Evolutionary conservation across 2,113 vertebrate genomes (phyloP), one percentile per base, ranked within the genome.

Genomic region (Carlito syrichta): DNA sequence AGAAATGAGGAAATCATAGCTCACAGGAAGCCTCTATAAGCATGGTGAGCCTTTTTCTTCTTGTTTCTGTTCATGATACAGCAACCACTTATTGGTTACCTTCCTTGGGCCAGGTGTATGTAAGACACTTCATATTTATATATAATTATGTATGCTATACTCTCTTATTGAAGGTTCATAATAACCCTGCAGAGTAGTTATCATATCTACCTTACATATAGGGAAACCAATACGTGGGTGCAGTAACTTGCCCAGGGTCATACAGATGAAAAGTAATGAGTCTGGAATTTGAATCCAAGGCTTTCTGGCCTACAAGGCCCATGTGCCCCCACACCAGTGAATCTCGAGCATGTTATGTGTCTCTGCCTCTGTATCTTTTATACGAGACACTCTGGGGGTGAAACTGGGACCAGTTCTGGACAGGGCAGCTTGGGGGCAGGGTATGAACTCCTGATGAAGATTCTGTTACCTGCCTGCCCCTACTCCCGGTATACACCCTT

Each of bases 361-460:
- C 11, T 69, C 60, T 35, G 52, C 35, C 78, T 78, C 8, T 8
- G 5, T 16, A 60, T 23, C 54, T 40, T 52, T 45, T 30, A 50
- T 16, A 43, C 10, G n/a, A 5, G 12, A 40, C 6, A 48, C 74
- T 23, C 43, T 27, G 16, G 50, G 20, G 35, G 13, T 23, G 20
- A 43, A 66, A 69, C 25, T 3, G 23, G 19, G 52, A 16, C 35
- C 32, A 43, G 38, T 60, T 27, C 40, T 45, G 62, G 63, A 30
- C 11, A 19, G 27, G 25, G 38, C 25, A 43, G 1, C 12, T 0
- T 5, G 27, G 23, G 22, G 7, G 1, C 8, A 27, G 52, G 12
- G 40, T 17, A 27, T 10, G 13, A 40, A 52, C n/a, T 74, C 40
- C 66, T 38, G 22, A 38, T 1, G 3, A 52, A 50, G 68, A 83